Percentiles rank a stretch among this genome's conserved stretches.
phyloP scores from a whole-genome alignment of 1,140 invertebrate genomes.

The Leptinotarsa undecemlineata region DNA sequence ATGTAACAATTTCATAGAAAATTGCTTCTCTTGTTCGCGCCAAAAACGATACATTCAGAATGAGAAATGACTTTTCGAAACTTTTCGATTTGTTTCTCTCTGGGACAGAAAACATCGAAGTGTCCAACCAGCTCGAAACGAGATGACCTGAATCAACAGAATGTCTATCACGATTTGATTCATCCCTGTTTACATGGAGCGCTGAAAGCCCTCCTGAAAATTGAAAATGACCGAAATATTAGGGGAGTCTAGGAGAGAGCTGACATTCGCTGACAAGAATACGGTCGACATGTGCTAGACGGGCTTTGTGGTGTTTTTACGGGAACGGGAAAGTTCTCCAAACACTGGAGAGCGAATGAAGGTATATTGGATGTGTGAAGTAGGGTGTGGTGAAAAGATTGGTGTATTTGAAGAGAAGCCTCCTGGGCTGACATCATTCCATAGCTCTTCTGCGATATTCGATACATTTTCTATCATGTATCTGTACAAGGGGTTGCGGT shows the following conservation, averaged over 20 bases:
- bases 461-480: too few relatives aligned
- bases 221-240: constrained; percentile 5
- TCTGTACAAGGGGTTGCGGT: too few relatives aligned
- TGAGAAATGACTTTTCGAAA: not conserved
- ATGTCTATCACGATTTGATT: constrained; percentile 12
- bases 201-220: constrained; percentile 14
- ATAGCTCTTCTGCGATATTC: too few relatives aligned
- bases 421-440: too few relatives aligned
- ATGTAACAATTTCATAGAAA: too few relatives aligned
- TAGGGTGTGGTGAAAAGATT: too few relatives aligned
- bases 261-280: constrained; percentile 5
- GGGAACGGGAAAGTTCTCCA: not conserved
- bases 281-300: constrained; percentile 12
- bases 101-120: not conserved
- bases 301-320: not conserved
- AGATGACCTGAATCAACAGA: constrained; percentile 10
- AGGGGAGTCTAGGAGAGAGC: not conserved
- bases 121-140: not conserved
- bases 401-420: too few relatives aligned
- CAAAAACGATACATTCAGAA: not conserved
- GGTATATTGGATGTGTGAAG: too few relatives aligned
- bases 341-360: not conserved
- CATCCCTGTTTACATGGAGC: constrained; percentile 1
- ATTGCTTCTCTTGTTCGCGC: too few relatives aligned
- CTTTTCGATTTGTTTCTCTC: not conserved